Percentiles rank a stretch among this genome's conserved stretches.
phyloP scores from a whole-genome alignment of 2,797 vertebrate species.

The Alfaro cultratus region DNA sequence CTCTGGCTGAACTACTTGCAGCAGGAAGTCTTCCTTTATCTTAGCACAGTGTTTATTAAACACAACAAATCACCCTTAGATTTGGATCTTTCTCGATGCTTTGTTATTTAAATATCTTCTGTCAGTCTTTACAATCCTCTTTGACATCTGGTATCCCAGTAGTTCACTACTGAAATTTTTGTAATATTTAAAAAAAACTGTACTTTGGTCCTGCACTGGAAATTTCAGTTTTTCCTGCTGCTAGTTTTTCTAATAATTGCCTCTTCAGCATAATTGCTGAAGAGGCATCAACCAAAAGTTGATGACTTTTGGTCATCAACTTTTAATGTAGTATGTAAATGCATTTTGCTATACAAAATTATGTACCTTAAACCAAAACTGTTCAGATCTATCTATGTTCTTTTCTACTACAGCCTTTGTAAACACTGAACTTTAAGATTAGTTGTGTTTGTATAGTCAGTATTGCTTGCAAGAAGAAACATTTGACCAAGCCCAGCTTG shows the following conservation, averaged over 20 bases:
- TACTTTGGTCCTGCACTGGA: neutral
- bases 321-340: neutral
- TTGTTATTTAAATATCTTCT: neutral
- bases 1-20: neutral
- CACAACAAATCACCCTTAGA: neutral
- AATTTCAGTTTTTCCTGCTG: neutral
- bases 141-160: neutral
- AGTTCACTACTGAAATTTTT: neutral
- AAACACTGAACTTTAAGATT: neutral
- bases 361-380: conserved; percentile 3
- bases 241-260: neutral
- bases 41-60: neutral
- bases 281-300: no score
- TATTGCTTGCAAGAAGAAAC: conserved; percentile 18
- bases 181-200: neutral
- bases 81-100: neutral
- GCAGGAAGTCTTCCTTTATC: neutral
- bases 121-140: no score
- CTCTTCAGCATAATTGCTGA: neutral
- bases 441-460: conserved; percentile 14
- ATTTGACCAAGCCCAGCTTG: conserved; percentile 16
- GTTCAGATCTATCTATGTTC: neutral
- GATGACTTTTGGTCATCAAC: neutral
- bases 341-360: neutral
- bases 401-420: conserved; percentile 14